phyloP scores from a whole-genome alignment of 2,113 vertebrate species.

The Mastomys coucha region DNA sequence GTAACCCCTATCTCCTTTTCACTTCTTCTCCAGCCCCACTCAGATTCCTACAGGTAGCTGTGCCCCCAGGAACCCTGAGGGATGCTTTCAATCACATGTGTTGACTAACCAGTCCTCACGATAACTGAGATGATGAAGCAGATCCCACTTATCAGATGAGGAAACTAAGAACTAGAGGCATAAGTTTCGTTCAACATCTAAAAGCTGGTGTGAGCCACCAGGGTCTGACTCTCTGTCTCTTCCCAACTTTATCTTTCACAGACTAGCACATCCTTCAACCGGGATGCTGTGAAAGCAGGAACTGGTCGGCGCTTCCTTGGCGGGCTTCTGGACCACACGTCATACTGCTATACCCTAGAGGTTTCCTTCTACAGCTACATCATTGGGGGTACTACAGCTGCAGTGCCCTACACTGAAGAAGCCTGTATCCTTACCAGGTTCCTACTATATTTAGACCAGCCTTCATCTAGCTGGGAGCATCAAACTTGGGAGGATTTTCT shows the following conservation, averaged over 20 bases:
- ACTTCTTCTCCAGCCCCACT: background rate
- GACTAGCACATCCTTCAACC: slow-evolving; percentile 98
- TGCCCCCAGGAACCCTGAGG: background rate
- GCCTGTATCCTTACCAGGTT: slow-evolving; percentile 95
- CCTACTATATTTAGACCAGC: background rate
- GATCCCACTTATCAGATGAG: background rate
- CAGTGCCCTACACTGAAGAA: slow-evolving; percentile 97
- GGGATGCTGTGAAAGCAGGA: slow-evolving; percentile 96
- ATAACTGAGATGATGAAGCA: background rate
- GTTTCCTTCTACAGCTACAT: slow-evolving; percentile 99
- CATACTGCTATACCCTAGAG: slow-evolving; percentile 98
- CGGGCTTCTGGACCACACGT: slow-evolving; percentile 95
- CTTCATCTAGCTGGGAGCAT: background rate
- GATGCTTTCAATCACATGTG: background rate
- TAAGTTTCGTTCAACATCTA: background rate
- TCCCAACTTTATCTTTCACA: slow-evolving; percentile 78
- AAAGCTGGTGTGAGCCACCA: background rate
- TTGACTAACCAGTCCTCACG: background rate
- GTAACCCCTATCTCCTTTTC: background rate
- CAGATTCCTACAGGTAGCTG: background rate
- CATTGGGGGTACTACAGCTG: slow-evolving; percentile 86
- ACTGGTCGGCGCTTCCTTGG: slow-evolving; percentile 96
- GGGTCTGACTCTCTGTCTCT: background rate
- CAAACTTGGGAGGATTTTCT: background rate
- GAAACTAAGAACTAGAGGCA: background rate